Conservation (phyloP, 1,140 invertebrate genomes). For the Achatina immaculata region DNA sequence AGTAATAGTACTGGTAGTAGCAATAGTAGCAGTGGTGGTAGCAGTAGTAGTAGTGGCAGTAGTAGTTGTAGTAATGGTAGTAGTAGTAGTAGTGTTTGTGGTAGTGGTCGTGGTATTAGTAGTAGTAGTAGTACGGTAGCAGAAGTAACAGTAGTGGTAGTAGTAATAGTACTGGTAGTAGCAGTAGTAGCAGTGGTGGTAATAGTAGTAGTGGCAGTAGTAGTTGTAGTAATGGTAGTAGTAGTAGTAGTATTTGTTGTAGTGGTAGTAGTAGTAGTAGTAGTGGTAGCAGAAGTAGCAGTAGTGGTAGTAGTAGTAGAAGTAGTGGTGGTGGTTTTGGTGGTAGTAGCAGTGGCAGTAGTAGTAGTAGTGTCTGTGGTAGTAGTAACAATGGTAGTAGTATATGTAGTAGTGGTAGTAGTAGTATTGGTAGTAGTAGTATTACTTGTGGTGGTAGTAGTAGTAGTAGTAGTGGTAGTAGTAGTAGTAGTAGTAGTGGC, state of each 20-base stretch:
- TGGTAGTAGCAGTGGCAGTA: too few relatives aligned
- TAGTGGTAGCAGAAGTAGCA: conserved; percentile 5
- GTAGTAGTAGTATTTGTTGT: too few relatives aligned
- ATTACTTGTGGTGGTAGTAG: conserved; percentile 2
- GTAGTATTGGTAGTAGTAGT: too few relatives aligned
- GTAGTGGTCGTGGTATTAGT: too few relatives aligned
- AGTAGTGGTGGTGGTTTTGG: too few relatives aligned
- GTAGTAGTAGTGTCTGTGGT: too few relatives aligned
- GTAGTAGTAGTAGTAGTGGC: too few relatives aligned
- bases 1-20: background rate
- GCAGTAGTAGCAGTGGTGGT: conserved; percentile 8
- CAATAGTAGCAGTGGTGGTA: conserved; percentile 9
- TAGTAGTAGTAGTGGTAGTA: conserved; percentile 9
- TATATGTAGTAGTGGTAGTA: too few relatives aligned
- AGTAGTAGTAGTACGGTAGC: background rate
- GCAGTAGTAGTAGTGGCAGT: conserved; percentile 9
- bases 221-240: conserved; percentile 5
- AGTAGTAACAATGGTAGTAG: too few relatives aligned
- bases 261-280: conserved; percentile 9
- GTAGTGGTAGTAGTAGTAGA: conserved; percentile 9
- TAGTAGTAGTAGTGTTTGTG: too few relatives aligned
- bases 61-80: conserved; percentile 12
- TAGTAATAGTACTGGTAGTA: conserved; percentile 7
- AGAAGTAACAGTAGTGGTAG: background rate
- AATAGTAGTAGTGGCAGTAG: conserved; percentile 9